A percentile compares a stretch with the other conserved stretches of the same genome.
These are phyloP conservation scores for Poeciliopsis infans DNA, from an alignment of 2,797 vertebrate species.

Conservation along the genomic window DNA sequence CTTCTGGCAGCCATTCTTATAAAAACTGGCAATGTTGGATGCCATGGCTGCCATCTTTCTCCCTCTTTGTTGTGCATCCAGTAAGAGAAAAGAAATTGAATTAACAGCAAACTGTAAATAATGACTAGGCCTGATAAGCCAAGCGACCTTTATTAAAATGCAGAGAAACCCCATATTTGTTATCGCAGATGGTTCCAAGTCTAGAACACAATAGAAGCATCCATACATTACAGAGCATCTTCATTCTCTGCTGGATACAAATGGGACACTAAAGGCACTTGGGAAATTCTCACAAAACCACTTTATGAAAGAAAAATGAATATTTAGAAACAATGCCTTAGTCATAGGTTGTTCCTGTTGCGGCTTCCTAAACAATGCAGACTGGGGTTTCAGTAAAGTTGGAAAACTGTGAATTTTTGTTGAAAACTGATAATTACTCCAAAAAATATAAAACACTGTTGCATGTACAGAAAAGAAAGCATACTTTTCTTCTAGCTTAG, in stretches of 20 bases:
- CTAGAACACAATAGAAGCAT: constrained; percentile 49
- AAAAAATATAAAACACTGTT: not conserved
- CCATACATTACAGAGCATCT: constrained; percentile 59
- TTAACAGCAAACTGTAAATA: constrained; percentile 78
- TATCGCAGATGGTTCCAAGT: constrained; percentile 59
- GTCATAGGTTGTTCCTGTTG: constrained; percentile 23
- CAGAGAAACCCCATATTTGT: constrained; percentile 64
- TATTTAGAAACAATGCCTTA: constrained; percentile 26
- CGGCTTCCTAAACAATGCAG: constrained; percentile 21
- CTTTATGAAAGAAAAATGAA: constrained; percentile 35
- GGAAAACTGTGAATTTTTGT: not conserved
- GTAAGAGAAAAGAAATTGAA: constrained; percentile 67
- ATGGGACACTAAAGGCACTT: constrained; percentile 36
- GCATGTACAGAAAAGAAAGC: not conserved
- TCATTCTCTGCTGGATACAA: constrained; percentile 45
- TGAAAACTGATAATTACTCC: not conserved
- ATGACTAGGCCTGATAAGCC: constrained; percentile 79
- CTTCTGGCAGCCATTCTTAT: constrained; percentile 51
- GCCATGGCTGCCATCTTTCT: constrained; percentile 60
- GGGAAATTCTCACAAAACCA: constrained; percentile 41
- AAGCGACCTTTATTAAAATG: constrained; percentile 83
- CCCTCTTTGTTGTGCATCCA: constrained; percentile 54
- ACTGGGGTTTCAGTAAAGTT: constrained; percentile 6
- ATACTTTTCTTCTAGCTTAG: not conserved
- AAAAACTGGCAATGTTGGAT: constrained; percentile 56